Percentiles rank a stretch among this genome's conserved stretches.
These are phyloP conservation scores for Pherbina coryleti DNA, from an alignment of 2,888 invertebrate genomes.

Conservation along the genomic window DNA sequence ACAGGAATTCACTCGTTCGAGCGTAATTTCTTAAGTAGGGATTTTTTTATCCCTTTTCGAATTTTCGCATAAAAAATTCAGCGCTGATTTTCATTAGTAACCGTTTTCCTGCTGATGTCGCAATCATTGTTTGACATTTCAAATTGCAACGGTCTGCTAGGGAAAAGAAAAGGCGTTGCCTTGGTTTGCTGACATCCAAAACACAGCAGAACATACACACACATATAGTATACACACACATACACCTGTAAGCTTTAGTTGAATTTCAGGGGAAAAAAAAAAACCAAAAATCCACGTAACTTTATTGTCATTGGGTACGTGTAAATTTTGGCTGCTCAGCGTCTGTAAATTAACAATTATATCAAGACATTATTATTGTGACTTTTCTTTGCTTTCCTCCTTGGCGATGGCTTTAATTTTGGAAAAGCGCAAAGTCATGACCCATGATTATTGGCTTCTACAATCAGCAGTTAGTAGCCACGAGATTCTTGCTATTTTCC, in stretches of 20 bases:
- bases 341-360: slow-evolving; percentile 18
- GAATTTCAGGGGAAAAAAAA: background rate
- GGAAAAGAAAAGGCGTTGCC: background rate
- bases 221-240: too few relatives aligned
- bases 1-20: slow-evolving; percentile 1
- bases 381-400: background rate
- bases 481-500: too few relatives aligned
- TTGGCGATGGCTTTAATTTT: too few relatives aligned
- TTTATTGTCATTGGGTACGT: background rate
- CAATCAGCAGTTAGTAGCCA: too few relatives aligned
- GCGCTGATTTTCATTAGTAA: background rate
- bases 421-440: too few relatives aligned
- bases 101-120: slow-evolving; percentile 31
- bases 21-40: background rate
- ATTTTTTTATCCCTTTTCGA: background rate
- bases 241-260: background rate
- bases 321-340: slow-evolving; percentile 24
- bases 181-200: background rate
- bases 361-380: slow-evolving; percentile 22
- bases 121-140: slow-evolving; percentile 34
- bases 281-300: background rate
- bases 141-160: background rate
- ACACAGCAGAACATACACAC: background rate
- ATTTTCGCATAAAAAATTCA: background rate
- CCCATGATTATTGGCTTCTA: too few relatives aligned